A percentile compares a stretch with the other conserved stretches of the same genome.
These are phyloP conservation scores for Hiodon alosoides DNA, from an alignment of 2,113 vertebrate species.

Conservation along the genomic window DNA sequence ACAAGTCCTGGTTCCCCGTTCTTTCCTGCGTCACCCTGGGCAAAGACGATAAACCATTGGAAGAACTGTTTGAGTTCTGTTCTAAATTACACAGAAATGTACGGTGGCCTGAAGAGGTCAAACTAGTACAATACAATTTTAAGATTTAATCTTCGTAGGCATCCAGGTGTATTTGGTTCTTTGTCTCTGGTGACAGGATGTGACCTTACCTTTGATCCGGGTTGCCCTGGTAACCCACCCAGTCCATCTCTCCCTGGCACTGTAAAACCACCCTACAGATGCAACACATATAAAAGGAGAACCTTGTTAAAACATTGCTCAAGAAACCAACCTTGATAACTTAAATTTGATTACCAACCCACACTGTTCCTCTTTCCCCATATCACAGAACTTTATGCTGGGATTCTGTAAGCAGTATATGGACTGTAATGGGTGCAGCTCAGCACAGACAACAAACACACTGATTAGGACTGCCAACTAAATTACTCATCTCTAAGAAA, in stretches of 20 bases:
- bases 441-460: no score
- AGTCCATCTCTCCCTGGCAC: constrained; percentile 45
- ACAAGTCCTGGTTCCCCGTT: constrained; percentile 57
- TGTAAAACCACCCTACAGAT: constrained; percentile 45
- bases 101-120: no score
- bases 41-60: constrained; percentile 11
- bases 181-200: background rate
- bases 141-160: background rate
- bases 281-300: background rate
- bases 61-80: background rate
- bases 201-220: constrained; percentile 57
- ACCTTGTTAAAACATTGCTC: background rate
- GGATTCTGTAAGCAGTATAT: no score
- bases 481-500: no score
- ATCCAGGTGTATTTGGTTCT: background rate
- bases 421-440: no score
- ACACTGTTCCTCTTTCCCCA: no score
- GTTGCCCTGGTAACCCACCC: constrained; percentile 46
- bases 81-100: constrained; percentile 2
- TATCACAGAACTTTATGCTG: no score
- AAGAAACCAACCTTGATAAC: no score
- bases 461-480: no score
- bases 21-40: constrained; percentile 61
- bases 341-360: no score
- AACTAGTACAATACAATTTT: no score